These are phyloP conservation scores for Macropus fuliginosus DNA, from an alignment of 2,797 vertebrate genomes.

Conservation along the genomic window DNA sequence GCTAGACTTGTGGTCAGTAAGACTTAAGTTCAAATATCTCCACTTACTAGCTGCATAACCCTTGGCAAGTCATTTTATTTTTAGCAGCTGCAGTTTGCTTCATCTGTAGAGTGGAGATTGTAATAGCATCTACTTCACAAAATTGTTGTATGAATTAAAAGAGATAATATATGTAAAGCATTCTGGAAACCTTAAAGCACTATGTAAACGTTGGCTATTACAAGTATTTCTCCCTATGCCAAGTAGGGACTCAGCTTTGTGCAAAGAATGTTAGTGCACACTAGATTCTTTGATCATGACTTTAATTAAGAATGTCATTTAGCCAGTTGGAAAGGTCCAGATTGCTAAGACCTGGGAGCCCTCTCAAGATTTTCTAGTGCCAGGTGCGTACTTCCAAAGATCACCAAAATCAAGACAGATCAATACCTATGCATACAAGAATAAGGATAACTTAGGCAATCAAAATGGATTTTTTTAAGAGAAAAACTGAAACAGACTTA, in stretches of 20 bases:
- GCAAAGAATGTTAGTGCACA: conserved; percentile 28
- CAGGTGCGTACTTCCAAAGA: conserved; percentile 47
- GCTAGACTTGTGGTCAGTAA: background rate
- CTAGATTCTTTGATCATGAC: background rate
- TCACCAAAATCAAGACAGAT: conserved; percentile 51
- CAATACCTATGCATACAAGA: background rate
- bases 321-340: conserved; percentile 32
- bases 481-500: background rate
- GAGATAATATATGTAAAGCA: background rate
- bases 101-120: background rate
- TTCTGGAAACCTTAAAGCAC: background rate
- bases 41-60: background rate
- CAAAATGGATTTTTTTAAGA: conserved; percentile 13
- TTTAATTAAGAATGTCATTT: conserved; percentile 35
- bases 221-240: background rate
- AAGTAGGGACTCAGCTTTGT: conserved; percentile 9
- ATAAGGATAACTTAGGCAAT: conserved; percentile 30
- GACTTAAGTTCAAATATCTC: background rate
- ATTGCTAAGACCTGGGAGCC: conserved; percentile 48
- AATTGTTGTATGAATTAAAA: background rate
- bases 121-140: background rate
- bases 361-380: conserved; percentile 51
- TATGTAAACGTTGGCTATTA: background rate
- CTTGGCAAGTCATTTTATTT: background rate
- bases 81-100: background rate